Percentiles rank a stretch among this genome's conserved stretches.
These are phyloP conservation scores for Anabacerthia variegaticeps DNA, from an alignment of 2,797 vertebrate genomes.

Conservation along the genomic window DNA sequence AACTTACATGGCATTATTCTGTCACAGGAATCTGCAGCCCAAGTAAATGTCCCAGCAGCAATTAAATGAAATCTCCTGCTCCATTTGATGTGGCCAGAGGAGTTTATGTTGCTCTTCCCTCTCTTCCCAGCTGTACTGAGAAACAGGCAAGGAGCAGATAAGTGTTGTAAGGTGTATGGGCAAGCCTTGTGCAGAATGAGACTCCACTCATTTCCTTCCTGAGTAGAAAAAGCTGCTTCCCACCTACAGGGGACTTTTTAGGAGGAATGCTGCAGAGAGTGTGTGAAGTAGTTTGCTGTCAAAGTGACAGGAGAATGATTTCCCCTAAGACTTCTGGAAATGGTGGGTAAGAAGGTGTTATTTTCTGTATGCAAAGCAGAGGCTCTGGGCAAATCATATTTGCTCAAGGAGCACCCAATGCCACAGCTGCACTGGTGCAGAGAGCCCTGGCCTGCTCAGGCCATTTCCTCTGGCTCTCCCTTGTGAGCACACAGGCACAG, in stretches of 20 bases:
- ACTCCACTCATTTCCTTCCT: neutral
- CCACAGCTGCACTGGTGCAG: neutral
- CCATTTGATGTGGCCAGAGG: neutral
- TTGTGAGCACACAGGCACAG: neutral
- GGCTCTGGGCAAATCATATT: neutral
- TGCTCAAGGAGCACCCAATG: neutral
- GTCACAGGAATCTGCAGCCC: neutral
- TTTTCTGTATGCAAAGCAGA: neutral
- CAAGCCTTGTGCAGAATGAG: neutral
- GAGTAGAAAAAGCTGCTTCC: neutral
- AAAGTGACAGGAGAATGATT: neutral
- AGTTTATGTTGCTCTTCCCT: neutral
- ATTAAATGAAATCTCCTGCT: neutral
- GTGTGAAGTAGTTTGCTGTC: neutral
- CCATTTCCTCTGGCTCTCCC: neutral
- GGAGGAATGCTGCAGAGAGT: neutral
- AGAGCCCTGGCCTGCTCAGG: neutral
- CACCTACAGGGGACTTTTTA: neutral
- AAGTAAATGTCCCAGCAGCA: neutral
- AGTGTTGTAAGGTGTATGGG: rapidly evolving
- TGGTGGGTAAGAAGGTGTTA: neutral
- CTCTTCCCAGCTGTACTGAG: neutral
- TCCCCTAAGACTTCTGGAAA: neutral
- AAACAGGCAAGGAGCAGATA: neutral
- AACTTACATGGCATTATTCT: neutral